phyloP scores from a whole-genome alignment of 2,113 vertebrate species.

The Vidua macroura region DNA sequence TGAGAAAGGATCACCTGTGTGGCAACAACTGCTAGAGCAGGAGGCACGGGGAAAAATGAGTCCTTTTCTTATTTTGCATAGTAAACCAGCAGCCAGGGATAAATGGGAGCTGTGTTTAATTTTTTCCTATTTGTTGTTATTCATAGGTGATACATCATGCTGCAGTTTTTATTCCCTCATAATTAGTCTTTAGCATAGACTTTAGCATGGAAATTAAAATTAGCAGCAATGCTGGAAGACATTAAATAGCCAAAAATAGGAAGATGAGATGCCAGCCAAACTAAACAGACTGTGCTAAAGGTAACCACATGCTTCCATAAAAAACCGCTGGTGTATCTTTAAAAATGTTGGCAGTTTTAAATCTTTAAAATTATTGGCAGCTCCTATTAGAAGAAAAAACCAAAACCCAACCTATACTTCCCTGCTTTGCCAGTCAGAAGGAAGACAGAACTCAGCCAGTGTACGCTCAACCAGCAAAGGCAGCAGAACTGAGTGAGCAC shows the following conservation, averaged over 20 bases:
- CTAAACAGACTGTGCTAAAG: not conserved
- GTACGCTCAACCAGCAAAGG: not conserved
- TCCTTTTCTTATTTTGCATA: not conserved
- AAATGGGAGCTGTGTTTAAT: not conserved
- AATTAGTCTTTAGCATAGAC: not conserved
- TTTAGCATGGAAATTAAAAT: not conserved
- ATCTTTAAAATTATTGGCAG: not conserved
- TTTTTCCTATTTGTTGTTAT: not conserved
- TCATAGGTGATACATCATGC: not conserved
- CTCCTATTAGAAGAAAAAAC: not conserved
- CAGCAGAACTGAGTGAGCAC: not conserved
- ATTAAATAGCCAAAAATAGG: not conserved
- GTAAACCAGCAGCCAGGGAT: not conserved
- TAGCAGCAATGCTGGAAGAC: not conserved
- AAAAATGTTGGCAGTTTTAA: no score
- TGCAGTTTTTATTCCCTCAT: not conserved
- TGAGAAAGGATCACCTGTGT: fast-evolving
- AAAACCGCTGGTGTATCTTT: not conserved
- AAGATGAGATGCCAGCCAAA: not conserved
- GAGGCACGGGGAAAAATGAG: not conserved
- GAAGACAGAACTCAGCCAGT: not conserved
- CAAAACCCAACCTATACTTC: not conserved
- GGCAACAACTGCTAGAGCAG: not conserved
- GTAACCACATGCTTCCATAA: not conserved
- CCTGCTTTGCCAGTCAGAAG: not conserved